These are phyloP conservation scores for Tachina grossa DNA, from an alignment of 2,888 invertebrate genomes.

Conservation along the genomic window DNA sequence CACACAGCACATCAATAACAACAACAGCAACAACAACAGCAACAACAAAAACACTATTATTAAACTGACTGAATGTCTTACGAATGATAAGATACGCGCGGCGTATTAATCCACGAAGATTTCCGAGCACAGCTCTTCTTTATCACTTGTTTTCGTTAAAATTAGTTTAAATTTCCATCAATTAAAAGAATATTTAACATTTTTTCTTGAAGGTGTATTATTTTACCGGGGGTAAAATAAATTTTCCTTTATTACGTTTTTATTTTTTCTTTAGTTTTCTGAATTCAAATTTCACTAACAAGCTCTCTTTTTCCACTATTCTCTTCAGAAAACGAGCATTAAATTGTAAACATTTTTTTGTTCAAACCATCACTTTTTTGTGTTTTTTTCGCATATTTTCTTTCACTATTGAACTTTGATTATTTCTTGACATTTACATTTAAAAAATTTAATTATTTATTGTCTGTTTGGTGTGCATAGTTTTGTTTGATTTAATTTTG, in stretches of 20 bases:
- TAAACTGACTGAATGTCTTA: conserved; percentile 44
- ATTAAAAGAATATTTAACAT: conserved; percentile 18
- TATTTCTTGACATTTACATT: conserved; percentile 30
- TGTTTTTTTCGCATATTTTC: conserved; percentile 30
- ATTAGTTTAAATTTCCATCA: conserved; percentile 35
- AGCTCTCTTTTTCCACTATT: conserved; percentile 9
- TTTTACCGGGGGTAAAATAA: conserved; percentile 40
- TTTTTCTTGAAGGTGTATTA: background rate
- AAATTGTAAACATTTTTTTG: conserved; percentile 7
- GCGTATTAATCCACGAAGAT: conserved; percentile 60
- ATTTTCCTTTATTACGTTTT: conserved; percentile 8
- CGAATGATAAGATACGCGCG: conserved; percentile 68
- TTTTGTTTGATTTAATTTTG: conserved; percentile 34
- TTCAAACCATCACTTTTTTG: conserved; percentile 31
- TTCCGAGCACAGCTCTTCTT: conserved; percentile 60
- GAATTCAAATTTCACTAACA: conserved; percentile 19
- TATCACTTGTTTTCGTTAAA: conserved; percentile 55
- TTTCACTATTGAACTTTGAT: conserved; percentile 52
- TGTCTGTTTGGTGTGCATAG: conserved; percentile 9
- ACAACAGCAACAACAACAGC: conserved; percentile 33
- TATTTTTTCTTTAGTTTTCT: conserved; percentile 8
- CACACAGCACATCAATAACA: conserved; percentile 27
- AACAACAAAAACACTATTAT: conserved; percentile 34
- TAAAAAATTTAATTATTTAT: conserved; percentile 33
- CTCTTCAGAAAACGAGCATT: conserved; percentile 38